These are phyloP conservation scores for Chloroclystis v-ata DNA, from an alignment of 2,888 invertebrate species.

Conservation along the genomic window DNA sequence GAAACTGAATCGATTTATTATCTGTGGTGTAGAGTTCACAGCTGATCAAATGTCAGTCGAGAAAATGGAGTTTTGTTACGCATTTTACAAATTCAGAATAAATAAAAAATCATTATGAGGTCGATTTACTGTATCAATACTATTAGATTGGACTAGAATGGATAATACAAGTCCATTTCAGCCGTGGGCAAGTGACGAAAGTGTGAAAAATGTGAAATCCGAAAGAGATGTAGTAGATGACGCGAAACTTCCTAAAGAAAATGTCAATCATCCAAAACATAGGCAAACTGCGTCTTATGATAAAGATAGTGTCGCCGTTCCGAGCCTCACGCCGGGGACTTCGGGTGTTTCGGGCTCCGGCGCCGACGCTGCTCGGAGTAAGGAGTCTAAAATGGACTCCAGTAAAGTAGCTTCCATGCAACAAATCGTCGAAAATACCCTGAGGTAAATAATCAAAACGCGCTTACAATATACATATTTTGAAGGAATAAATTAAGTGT, in stretches of 20 bases:
- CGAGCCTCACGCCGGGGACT: slow-evolving; percentile 62
- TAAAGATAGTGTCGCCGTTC: slow-evolving; percentile 69
- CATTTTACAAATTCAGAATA: slow-evolving; percentile 61
- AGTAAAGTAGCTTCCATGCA: slow-evolving; percentile 76
- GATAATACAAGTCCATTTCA: slow-evolving; percentile 74
- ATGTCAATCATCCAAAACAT: slow-evolving; percentile 79
- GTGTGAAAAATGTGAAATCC: slow-evolving; percentile 70
- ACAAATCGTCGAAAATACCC: slow-evolving; percentile 81
- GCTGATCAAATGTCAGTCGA: slow-evolving; percentile 79
- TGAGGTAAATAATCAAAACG: slow-evolving; percentile 66
- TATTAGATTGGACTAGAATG: slow-evolving; percentile 66
- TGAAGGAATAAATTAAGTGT: background rate
- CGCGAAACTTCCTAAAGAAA: slow-evolving; percentile 78
- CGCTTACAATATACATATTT: slow-evolving; percentile 11
- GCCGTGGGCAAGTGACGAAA: slow-evolving; percentile 72
- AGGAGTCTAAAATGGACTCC: slow-evolving; percentile 69
- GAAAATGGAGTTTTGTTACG: slow-evolving; percentile 79
- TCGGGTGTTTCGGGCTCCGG: slow-evolving; percentile 53
- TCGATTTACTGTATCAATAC: slow-evolving; percentile 49
- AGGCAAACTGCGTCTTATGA: slow-evolving; percentile 78
- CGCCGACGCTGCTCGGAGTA: slow-evolving; percentile 44
- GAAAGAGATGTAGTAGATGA: slow-evolving; percentile 74
- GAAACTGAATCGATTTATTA: background rate
- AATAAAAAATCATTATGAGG: slow-evolving; percentile 66
- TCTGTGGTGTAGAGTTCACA: slow-evolving; percentile 57